Evolutionary conservation across 2,797 vertebrate genomes (phyloP), one percentile per base, ranked within the genome.

Genomic region (Lerista edwardsae): DNA sequence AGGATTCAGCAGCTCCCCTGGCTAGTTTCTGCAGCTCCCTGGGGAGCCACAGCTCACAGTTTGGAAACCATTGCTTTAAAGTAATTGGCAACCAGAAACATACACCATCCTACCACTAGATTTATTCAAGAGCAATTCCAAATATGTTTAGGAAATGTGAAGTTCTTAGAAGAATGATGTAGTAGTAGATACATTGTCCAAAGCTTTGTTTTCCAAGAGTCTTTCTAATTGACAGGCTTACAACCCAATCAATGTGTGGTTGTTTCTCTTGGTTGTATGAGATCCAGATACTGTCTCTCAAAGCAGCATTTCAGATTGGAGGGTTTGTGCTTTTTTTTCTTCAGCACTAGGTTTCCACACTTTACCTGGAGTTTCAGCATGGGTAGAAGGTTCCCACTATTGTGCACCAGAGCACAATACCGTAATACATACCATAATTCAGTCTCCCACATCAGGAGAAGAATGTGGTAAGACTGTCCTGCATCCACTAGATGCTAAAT

Each of bases 81-180:
- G n/a, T 67, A 76, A 25, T 68, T 5, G 31, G n/a, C 29, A 51
- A 67, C 41, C 27, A n/a, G 62, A 68, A 51, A 84, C 41, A 19
- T 36, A 78, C 47, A 55, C 57, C 7, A 1, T 77, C 61, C 14
- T 79, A 79, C 55, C 77, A 41, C 72, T 90, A 72, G 34, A 82
- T 85, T 57, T 78, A 62, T 51, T 59, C 83, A 84, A 75, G 68
- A 65, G 87, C 82, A 86, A 36, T 61, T n/a, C 34, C 84, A 73
- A 83, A 55, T 44, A 83, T 86, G 25, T 79, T 90, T 67, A 91
- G 76, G 72, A 86, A 62, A 62, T 41, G 19, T 61, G 27, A 62
- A 29, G 23, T 69, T 39, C 83, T 91, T 80, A 87, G 27, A 61
- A 74, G 51, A 74, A 68, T 77, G 27, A 61, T 78, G 34, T 72